phyloP scores from a whole-genome alignment of 2,888 invertebrate genomes.

The Pachycephus smyrnensis region DNA sequence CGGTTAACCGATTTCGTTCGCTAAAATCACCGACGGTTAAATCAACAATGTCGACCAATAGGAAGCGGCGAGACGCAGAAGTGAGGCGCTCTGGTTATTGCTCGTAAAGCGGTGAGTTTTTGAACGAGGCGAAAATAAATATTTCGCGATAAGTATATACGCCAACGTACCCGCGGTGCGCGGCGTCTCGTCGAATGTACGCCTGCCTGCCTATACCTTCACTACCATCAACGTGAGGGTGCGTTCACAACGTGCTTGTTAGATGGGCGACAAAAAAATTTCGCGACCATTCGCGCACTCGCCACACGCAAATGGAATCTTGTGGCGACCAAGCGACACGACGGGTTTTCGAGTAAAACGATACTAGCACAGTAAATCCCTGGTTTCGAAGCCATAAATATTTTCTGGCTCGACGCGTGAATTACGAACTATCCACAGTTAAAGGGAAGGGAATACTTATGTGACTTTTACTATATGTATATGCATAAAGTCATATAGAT shows the following conservation, averaged over 20 bases:
- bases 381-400: neutral
- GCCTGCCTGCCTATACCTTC: neutral
- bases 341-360: neutral
- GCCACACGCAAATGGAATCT: neutral
- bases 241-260: neutral
- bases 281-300: neutral
- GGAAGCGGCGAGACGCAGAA: conserved; percentile 21
- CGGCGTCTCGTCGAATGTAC: neutral
- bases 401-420: neutral
- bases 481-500: neutral
- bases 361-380: neutral
- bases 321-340: neutral
- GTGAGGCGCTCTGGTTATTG: conserved; percentile 44
- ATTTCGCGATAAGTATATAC: conserved; percentile 1
- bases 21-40: conserved; percentile 50
- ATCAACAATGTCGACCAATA: conserved; percentile 44
- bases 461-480: neutral
- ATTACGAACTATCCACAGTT: neutral
- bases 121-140: conserved; percentile 3
- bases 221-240: neutral
- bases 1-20: conserved; percentile 43
- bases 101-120: conserved; percentile 39
- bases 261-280: neutral
- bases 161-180: neutral
- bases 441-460: neutral